Percentiles rank a stretch among this genome's conserved stretches.
Evolutionary conservation across 2,113 vertebrate species (phyloP).

Genomic region (Rhinoderma darwinii): DNA sequence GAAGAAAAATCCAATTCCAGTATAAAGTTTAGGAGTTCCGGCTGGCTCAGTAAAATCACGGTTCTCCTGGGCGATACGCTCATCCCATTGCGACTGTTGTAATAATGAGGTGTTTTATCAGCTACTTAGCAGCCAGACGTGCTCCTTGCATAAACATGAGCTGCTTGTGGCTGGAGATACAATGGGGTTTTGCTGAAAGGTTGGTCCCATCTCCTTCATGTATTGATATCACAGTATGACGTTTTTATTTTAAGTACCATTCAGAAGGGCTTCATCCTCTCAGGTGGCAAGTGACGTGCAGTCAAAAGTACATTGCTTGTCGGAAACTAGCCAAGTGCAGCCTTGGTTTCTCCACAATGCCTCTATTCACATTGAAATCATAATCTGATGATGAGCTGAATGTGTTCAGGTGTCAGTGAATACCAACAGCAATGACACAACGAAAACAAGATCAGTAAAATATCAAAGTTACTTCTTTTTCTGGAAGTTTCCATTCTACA

Average conservation of each 20-base stretch:
- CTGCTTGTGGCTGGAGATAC: constrained; percentile 7
- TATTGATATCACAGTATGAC: constrained; percentile 45
- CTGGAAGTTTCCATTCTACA: neutral
- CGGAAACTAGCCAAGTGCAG: constrained; percentile 11
- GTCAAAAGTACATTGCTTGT: constrained; percentile 9
- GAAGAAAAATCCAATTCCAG: neutral
- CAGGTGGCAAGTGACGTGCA: constrained; percentile 5
- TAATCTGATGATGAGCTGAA: constrained; percentile 3
- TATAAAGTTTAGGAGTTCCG: neutral
- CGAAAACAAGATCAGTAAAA: neutral
- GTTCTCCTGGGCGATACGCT: neutral
- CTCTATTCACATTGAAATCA: constrained; percentile 29
- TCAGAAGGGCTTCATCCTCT: constrained; percentile 24
- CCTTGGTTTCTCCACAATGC: neutral
- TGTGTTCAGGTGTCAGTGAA: neutral
- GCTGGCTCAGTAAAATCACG: neutral
- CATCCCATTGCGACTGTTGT: constrained; percentile 35
- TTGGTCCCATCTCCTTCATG: constrained; percentile 11
- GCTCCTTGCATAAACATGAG: constrained; percentile 43
- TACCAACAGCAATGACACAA: neutral
- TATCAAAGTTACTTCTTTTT: neutral
- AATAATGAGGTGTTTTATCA: constrained; percentile 25
- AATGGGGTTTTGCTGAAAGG: constrained; percentile 6
- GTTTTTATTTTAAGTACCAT: constrained; percentile 12
- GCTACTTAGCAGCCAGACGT: constrained; percentile 21